Percentiles rank a stretch among this genome's conserved stretches.
Evolutionary conservation across 2,888 invertebrate species (phyloP).

Genomic region (Oeneis ivallda): DNA sequence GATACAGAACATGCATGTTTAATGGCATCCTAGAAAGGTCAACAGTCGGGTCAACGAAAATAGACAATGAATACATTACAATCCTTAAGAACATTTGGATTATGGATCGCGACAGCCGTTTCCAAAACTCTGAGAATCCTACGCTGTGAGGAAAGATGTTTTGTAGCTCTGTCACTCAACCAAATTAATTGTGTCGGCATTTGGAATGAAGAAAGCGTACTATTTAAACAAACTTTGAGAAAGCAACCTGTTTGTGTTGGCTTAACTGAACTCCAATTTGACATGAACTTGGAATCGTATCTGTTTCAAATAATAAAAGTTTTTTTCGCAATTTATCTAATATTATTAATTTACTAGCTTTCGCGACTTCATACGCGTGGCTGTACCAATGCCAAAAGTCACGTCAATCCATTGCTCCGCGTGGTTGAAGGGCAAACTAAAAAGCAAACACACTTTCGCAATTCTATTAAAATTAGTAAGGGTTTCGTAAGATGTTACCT

Average conservation of each 20-base stretch:
- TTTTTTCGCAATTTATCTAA: neutral
- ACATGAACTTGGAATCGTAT: constrained; percentile 48
- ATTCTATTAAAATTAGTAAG: too few relatives aligned
- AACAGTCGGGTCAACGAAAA: constrained; percentile 68
- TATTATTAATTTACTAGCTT: neutral
- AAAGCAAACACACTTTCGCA: too few relatives aligned
- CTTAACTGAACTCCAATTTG: constrained; percentile 30
- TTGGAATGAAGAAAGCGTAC: constrained; percentile 62
- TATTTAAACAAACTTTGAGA: constrained; percentile 68
- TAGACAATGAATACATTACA: constrained; percentile 73
- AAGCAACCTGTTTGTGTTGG: constrained; percentile 52
- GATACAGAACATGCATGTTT: constrained; percentile 75
- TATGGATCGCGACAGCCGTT: constrained; percentile 59
- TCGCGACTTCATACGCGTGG: too few relatives aligned
- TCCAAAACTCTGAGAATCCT: constrained; percentile 64
- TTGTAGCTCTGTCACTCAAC: constrained; percentile 77
- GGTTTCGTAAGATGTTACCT: constrained; percentile 83
- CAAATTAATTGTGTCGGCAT: constrained; percentile 76
- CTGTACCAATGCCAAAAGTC: too few relatives aligned
- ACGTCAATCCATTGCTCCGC: too few relatives aligned
- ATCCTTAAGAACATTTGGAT: constrained; percentile 58
- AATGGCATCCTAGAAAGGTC: constrained; percentile 78
- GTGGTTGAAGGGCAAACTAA: too few relatives aligned
- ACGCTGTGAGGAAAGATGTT: constrained; percentile 71
- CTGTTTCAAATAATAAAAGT: neutral